Base-by-base conservation (phyloP, 2,797 vertebrate genomes). In the Pseudochirops cupreus region DNA sequence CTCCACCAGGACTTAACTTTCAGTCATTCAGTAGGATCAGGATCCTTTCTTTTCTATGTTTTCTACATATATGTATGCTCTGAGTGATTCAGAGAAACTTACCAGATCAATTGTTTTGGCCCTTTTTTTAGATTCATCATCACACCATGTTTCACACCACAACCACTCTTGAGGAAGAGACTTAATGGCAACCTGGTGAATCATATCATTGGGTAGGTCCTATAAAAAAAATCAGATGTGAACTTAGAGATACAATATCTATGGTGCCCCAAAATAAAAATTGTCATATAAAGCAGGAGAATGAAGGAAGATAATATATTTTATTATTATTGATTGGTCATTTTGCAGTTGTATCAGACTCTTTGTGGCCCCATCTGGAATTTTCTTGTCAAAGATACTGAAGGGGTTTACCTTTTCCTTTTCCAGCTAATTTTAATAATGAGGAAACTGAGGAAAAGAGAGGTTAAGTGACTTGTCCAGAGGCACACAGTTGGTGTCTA, bases 171-270 rank as follows among this genome's bases (percentile, higher is more conserved):
- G 99, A 95, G 99, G 99, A 92, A 99, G 99, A 95, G 99, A 99
- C 98, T 99, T 99, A 95, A 99, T 99, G 95, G 99, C 98, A 95
- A 99, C 99, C 98, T 99, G 99, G 98, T 99, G 99, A 98, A 99
- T 99, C 99, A 99, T 99, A 97, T 99, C 99, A 98, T 99, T 99
- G 74, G 99, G 99, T 95, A 99, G 99, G 98, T 99, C 99, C 99
- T 99, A 96, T n/a, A 94, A 92, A 87, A 92, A 92, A 91, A 92
- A 29, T 91, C 14, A 28, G 26, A 94, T 96, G 92, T 92, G 62
- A 93, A 91, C 56, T 91, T 2, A 90, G 28, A 93, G 39, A 50
- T 2, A 91, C 0, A 57, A 31, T 91, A 91, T 90, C 55, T 29
- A 93, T 87, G 74, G 26, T 50, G 24, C 10, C 74, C 13, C 16